A percentile compares a stretch with the other conserved stretches of the same genome.
These are phyloP conservation scores for Proales similis DNA, from an alignment of 1,140 invertebrate species.

Conservation along the genomic window DNA sequence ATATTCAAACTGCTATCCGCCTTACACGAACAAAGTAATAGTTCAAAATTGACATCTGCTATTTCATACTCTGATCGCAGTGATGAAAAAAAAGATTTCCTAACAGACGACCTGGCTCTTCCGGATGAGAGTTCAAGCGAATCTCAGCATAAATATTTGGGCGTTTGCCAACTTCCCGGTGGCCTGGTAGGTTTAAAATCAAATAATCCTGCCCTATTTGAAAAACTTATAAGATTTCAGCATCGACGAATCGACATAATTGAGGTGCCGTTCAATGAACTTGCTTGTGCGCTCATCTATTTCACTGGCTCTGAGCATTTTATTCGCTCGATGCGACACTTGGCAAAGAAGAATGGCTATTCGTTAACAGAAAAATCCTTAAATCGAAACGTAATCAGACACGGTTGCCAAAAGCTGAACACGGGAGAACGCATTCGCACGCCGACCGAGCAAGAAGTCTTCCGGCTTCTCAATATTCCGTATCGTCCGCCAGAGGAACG, in stretches of 20 bases:
- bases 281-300: constrained; percentile 56
- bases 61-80: no score
- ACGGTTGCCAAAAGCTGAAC: constrained; percentile 50
- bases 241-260: constrained; percentile 57
- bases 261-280: constrained; percentile 54
- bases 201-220: constrained; percentile 32
- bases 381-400: constrained; percentile 49
- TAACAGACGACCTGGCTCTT: constrained; percentile 57
- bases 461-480: constrained; percentile 49
- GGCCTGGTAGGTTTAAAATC: constrained; percentile 13
- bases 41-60: no score
- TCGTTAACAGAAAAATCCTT: constrained; percentile 56
- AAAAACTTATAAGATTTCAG: no score
- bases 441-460: constrained; percentile 53
- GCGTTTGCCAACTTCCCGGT: constrained; percentile 54
- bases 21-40: constrained; percentile 47
- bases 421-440: constrained; percentile 49
- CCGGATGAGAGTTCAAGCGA: constrained; percentile 49
- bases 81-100: constrained; percentile 55
- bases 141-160: constrained; percentile 57
- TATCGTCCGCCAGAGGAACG: constrained; percentile 54
- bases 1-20: constrained; percentile 46
- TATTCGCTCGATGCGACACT: constrained; percentile 56
- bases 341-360: constrained; percentile 56
- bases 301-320: constrained; percentile 59